Evolutionary conservation across 2,888 invertebrate species (phyloP).

Genomic region (Oscheius sp.): DNA sequence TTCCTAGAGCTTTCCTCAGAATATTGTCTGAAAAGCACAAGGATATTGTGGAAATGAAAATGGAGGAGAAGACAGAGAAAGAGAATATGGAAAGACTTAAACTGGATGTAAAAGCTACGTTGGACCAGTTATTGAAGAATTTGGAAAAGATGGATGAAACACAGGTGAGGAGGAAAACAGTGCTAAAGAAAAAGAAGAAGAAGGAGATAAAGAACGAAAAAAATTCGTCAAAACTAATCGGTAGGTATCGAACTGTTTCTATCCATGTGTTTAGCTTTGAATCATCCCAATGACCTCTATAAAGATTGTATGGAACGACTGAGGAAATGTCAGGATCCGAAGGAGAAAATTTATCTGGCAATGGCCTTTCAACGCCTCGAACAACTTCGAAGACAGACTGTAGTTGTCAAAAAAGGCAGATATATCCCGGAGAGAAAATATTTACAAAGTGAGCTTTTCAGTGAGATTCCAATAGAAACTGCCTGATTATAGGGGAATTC

Average conservation of each 20-base stretch:
- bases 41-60: neutral
- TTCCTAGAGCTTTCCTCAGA: neutral
- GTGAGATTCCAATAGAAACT: neutral
- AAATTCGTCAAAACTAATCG: neutral
- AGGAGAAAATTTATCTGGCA: neutral
- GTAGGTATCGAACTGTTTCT: neutral
- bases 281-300: neutral
- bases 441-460: neutral
- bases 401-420: neutral
- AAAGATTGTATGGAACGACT: conserved; percentile 12
- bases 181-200: neutral
- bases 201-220: neutral
- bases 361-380: conserved; percentile 5
- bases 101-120: neutral
- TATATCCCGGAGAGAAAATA: neutral
- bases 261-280: neutral
- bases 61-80: neutral
- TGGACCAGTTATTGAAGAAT: neutral
- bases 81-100: no score
- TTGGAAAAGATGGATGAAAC: neutral
- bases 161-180: neutral
- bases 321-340: neutral
- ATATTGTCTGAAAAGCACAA: conserved; percentile 1
- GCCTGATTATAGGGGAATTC: conserved; percentile 26
- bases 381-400: conserved; percentile 3